Evolutionary conservation across 2,888 invertebrate species (phyloP).

Genomic region (Peribatodes rhomboidaria): DNA sequence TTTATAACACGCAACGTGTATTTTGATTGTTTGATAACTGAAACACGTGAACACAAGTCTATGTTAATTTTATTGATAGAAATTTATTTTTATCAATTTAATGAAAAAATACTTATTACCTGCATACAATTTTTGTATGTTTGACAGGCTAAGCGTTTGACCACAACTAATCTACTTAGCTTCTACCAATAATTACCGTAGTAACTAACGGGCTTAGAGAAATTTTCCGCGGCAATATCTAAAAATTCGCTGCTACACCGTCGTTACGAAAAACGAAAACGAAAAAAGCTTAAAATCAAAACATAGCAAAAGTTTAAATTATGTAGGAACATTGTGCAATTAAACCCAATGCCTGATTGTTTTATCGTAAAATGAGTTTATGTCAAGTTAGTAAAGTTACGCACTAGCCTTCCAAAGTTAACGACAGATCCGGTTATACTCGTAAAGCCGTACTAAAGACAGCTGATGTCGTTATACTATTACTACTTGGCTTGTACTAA

Average conservation of each 20-base stretch:
- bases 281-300: neutral
- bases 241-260: no score
- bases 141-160: no score
- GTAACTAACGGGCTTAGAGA: no score
- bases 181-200: no score
- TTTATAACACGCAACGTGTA: slow-evolving; percentile 44
- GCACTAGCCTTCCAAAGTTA: slow-evolving; percentile 21
- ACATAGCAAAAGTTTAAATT: neutral
- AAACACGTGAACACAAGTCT: slow-evolving; percentile 2
- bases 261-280: neutral
- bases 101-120: no score
- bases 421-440: slow-evolving; percentile 24
- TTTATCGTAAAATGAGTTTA: slow-evolving; percentile 28
- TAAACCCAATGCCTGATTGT: slow-evolving; percentile 12
- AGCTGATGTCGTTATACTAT: slow-evolving; percentile 12
- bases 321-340: neutral
- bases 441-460: slow-evolving; percentile 20
- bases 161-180: no score
- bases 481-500: slow-evolving; percentile 15
- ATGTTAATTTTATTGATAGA: neutral
- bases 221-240: no score
- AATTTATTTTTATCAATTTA: no score
- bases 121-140: no score
- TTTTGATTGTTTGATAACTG: slow-evolving; percentile 34
- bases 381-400: slow-evolving; percentile 25